Percentiles rank a stretch among this genome's conserved stretches.
phyloP scores from a whole-genome alignment of 2,113 vertebrate genomes.

The Eurystomus gularis region DNA sequence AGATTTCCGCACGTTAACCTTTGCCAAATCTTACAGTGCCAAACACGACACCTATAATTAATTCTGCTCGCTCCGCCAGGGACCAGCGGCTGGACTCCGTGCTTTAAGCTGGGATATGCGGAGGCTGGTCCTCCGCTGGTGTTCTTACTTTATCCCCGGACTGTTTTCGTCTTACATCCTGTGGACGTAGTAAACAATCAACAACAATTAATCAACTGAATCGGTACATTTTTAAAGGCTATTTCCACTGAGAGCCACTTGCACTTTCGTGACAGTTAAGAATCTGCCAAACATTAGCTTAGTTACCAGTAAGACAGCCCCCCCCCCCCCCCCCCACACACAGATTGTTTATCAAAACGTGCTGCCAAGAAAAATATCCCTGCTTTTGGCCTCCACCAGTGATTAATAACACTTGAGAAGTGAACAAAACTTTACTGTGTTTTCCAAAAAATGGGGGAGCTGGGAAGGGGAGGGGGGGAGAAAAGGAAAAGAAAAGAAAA shows the following conservation, averaged over 20 bases:
- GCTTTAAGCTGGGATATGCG: background rate
- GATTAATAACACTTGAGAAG: slow-evolving; percentile 79
- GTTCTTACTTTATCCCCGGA: slow-evolving; percentile 47
- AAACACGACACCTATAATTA: background rate
- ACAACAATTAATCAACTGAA: slow-evolving; percentile 68
- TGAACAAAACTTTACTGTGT: slow-evolving; percentile 72
- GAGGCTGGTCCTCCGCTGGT: background rate
- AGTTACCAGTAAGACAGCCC: slow-evolving; percentile 38
- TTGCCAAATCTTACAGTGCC: background rate
- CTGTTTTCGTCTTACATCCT: slow-evolving; percentile 52
- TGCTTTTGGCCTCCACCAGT: slow-evolving; percentile 72
- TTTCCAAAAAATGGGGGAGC: slow-evolving; percentile 36
- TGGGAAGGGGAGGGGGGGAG: background rate
- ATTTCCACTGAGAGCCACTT: slow-evolving; percentile 60
- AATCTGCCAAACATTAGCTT: slow-evolving; percentile 64
- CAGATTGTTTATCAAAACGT: slow-evolving; percentile 78
- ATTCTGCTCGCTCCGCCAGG: background rate
- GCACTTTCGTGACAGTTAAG: slow-evolving; percentile 67
- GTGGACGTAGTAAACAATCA: slow-evolving; percentile 63
- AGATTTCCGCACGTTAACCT: background rate
- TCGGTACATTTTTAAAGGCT: slow-evolving; percentile 68
- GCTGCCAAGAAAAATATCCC: slow-evolving; percentile 77
- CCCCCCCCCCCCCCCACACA: slow-evolving; percentile 62
- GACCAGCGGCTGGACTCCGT: background rate
- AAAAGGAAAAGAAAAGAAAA: background rate